phyloP scores from a whole-genome alignment of 2,888 invertebrate genomes.

The Drosophila birchii region DNA sequence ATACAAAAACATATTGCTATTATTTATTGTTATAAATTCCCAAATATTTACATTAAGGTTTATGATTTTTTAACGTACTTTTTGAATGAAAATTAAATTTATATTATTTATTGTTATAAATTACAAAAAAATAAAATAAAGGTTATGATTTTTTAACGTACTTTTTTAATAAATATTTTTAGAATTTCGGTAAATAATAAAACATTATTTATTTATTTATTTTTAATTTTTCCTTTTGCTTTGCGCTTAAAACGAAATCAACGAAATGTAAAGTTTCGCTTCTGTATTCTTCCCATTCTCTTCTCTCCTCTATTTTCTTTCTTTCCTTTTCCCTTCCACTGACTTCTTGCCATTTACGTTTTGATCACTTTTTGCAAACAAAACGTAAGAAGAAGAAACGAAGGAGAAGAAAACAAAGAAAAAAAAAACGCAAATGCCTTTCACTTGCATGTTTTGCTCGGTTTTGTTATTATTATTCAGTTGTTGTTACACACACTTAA shows the following conservation, averaged over 20 bases:
- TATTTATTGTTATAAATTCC: too few species aligned
- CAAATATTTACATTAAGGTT: too few species aligned
- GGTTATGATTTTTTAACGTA: too few species aligned
- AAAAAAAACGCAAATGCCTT: conserved; percentile 58
- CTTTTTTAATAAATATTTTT: too few species aligned
- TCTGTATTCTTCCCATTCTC: background rate
- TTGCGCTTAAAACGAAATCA: conserved; percentile 18
- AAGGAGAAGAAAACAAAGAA: background rate
- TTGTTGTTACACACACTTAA: conserved; percentile 30
- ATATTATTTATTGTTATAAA: too few species aligned
- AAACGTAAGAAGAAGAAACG: conserved; percentile 2
- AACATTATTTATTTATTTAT: conserved; percentile 64
- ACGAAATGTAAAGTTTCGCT: conserved; percentile 31
- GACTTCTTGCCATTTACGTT: conserved; percentile 1
- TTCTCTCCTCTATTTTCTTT: background rate
- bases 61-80: too few species aligned
- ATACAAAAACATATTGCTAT: too few species aligned
- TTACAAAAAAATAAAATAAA: too few species aligned
- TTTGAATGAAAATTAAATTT: too few species aligned
- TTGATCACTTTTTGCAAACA: conserved; percentile 33
- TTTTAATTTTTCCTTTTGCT: conserved; percentile 53
- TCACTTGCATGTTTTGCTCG: conserved; percentile 71
- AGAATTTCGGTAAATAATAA: conserved; percentile 39
- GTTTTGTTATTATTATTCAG: conserved; percentile 34
- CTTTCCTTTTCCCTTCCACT: background rate